Evolutionary conservation across 2,113 vertebrate species (phyloP).

Genomic region (Chamaetylas fuelleborni): DNA sequence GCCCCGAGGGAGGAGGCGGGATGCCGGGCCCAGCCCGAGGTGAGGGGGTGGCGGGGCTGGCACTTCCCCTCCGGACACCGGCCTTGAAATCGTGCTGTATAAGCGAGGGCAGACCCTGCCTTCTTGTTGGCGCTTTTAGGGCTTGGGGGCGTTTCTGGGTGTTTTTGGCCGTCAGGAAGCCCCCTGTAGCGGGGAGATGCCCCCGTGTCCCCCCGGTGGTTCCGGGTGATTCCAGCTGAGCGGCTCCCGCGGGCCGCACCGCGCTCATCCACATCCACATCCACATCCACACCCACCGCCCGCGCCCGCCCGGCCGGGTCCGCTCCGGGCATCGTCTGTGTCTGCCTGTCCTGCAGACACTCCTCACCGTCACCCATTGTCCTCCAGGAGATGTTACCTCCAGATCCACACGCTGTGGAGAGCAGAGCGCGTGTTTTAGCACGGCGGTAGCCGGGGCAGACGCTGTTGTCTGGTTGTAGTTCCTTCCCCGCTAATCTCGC

Average conservation of each 20-base stretch:
- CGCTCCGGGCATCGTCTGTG: not conserved
- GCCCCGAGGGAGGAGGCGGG: not conserved
- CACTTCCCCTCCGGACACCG: not conserved
- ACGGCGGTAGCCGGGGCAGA: not conserved
- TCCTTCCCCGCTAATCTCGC: not conserved
- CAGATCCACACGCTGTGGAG: not conserved
- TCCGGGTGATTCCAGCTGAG: not conserved
- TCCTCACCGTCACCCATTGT: not conserved
- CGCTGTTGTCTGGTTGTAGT: not conserved
- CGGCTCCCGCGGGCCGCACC: not conserved
- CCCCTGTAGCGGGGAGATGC: not conserved
- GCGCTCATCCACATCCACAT: not conserved
- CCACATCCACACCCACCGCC: not conserved
- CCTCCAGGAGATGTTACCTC: not conserved
- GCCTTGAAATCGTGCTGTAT: not conserved
- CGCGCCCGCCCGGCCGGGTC: not conserved
- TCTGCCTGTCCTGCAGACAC: not conserved
- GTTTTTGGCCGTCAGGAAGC: not conserved
- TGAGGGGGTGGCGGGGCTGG: not conserved
- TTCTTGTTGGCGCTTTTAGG: not conserved
- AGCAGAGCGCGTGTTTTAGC: not conserved
- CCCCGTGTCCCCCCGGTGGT: not conserved
- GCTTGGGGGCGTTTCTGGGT: not conserved
- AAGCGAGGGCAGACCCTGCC: not conserved
- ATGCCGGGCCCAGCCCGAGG: not conserved